Conservation (phyloP, 2,113 vertebrate species). For the Meles meles region DNA sequence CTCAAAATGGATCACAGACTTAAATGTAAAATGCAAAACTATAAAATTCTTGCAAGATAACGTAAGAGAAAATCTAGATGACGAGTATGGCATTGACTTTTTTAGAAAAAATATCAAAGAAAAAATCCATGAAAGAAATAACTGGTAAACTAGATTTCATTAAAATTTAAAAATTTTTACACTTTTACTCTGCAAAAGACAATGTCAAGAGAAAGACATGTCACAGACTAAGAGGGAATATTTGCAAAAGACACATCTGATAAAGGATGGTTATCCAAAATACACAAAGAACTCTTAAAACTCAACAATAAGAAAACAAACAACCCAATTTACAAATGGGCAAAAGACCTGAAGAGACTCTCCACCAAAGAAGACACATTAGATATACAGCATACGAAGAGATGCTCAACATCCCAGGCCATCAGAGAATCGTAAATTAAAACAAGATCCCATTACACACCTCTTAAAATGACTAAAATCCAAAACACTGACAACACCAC, state of each 20-base stretch:
- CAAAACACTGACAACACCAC: neutral
- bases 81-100: neutral
- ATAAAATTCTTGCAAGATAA: neutral
- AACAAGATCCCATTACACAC: neutral
- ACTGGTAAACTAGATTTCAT: neutral
- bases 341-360: neutral
- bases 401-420: neutral
- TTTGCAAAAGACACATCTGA: neutral
- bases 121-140: constrained; percentile 20
- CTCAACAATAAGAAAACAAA: neutral
- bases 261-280: neutral
- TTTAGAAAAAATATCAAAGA: neutral
- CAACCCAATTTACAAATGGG: neutral
- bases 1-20: neutral
- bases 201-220: constrained; percentile 10
- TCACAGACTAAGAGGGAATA: neutral
- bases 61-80: neutral
- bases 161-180: neutral
- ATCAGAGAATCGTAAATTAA: neutral
- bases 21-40: constrained; percentile 26
- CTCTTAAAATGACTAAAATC: neutral
- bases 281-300: neutral
- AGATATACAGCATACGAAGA: neutral
- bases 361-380: neutral
- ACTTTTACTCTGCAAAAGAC: neutral